Evolutionary conservation across 2,797 vertebrate genomes (phyloP).

Genomic region (Lacerta bilineata): DNA sequence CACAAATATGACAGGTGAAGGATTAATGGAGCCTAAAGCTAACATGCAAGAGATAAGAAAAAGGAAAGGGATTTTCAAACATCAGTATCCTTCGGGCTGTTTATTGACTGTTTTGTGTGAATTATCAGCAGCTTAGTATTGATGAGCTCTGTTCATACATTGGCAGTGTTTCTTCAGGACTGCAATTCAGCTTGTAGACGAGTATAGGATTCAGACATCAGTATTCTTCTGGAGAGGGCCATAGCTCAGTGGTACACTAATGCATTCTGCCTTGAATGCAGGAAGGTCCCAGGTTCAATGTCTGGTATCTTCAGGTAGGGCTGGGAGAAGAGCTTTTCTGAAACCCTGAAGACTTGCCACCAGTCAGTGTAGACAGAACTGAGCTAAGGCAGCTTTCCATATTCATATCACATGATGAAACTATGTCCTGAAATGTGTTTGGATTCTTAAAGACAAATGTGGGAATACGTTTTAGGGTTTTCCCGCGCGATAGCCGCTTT

Average conservation of each 20-base stretch:
- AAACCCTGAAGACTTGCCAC: no score
- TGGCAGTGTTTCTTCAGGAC: background rate
- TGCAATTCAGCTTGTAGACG: background rate
- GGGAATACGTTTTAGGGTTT: no score
- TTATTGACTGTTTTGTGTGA: background rate
- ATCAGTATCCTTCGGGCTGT: background rate
- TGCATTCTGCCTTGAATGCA: no score
- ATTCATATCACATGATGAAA: background rate
- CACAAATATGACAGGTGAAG: constrained; percentile 8
- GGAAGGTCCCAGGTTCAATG: no score
- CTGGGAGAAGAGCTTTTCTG: no score
- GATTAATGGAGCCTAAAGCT: constrained; percentile 10
- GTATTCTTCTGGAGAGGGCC: no score
- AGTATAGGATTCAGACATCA: background rate
- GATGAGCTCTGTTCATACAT: background rate
- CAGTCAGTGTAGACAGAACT: no score
- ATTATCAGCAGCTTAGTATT: constrained; percentile 6
- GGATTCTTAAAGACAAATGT: background rate
- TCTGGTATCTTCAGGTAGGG: no score
- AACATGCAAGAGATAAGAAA: constrained; percentile 20
- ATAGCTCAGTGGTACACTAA: no score
- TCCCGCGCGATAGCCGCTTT: no score
- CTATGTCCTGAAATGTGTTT: background rate
- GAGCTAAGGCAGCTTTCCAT: no score
- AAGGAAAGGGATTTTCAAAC: background rate